Percentiles rank a stretch among this genome's conserved stretches.
phyloP scores from a whole-genome alignment of 2,113 vertebrate genomes.

The Oxygymnocypris stewartii region DNA sequence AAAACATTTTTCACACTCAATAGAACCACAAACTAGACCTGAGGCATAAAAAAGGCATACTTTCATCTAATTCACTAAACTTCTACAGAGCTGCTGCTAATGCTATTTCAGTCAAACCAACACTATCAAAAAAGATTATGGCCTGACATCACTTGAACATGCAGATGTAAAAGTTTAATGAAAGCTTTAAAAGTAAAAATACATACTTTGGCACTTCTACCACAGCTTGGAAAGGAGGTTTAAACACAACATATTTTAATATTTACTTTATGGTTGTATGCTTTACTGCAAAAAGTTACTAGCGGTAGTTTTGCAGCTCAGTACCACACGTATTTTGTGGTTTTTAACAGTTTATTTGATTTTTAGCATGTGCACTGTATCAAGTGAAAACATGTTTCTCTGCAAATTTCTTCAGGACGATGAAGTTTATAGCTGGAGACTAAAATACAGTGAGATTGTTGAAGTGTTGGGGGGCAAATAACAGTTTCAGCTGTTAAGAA shows the following conservation, averaged over 20 bases:
- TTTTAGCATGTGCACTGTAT: constrained; percentile 11
- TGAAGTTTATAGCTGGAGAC: constrained; percentile 15
- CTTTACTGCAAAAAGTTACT: constrained; percentile 12
- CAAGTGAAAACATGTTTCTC: constrained; percentile 3
- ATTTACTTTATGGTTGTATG: constrained; percentile 19
- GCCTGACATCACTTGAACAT: background rate
- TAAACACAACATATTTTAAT: constrained; percentile 3
- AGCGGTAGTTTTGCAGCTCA: constrained; percentile 23
- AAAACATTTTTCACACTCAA: no score
- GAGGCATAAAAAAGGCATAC: no score
- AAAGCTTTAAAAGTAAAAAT: background rate
- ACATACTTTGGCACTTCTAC: background rate
- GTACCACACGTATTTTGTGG: constrained; percentile 30
- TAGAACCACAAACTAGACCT: no score
- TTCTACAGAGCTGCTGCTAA: no score
- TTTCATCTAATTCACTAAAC: background rate
- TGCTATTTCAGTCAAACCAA: no score
- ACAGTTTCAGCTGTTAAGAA: constrained; percentile 62
- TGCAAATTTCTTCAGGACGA: constrained; percentile 35
- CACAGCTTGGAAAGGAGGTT: constrained; percentile 20
- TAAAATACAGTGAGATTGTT: constrained; percentile 11
- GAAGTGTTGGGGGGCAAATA: constrained; percentile 5
- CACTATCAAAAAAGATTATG: no score
- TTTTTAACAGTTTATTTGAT: background rate
- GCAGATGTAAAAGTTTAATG: background rate